These are phyloP conservation scores for Sminthurinus aureus DNA, from an alignment of 2,888 invertebrate species.

Conservation along the genomic window DNA sequence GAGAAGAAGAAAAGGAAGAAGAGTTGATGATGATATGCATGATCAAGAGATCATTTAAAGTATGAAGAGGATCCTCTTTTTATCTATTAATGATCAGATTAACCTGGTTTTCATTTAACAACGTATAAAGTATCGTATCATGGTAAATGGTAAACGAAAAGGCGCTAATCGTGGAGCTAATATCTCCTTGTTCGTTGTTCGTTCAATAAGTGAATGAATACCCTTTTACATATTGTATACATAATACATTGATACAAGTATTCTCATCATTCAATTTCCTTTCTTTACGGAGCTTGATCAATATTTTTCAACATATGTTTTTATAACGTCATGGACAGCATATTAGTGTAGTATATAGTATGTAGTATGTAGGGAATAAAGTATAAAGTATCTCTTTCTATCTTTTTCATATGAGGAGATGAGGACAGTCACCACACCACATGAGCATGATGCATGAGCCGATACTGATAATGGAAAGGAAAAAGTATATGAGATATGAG, in stretches of 20 bases:
- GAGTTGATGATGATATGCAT: constrained; percentile 13
- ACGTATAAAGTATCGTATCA: too few species aligned
- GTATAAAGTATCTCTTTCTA: too few species aligned
- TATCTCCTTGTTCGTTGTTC: constrained; percentile 29
- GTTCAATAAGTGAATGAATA: too few species aligned
- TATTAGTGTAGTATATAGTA: background rate
- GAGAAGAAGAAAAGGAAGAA: background rate
- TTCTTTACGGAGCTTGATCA: background rate
- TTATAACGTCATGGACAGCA: too few species aligned
- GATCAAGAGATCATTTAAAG: constrained; percentile 21
- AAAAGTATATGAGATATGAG: too few species aligned
- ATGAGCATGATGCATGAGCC: too few species aligned
- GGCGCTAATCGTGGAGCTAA: constrained; percentile 11
- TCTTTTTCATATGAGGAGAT: too few species aligned
- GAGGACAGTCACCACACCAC: too few species aligned
- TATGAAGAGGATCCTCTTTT: constrained; percentile 27
- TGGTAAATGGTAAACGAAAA: background rate
- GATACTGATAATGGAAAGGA: too few species aligned
- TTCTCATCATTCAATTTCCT: constrained; percentile 19
- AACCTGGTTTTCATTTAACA: constrained; percentile 35
- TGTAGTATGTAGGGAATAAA: background rate
- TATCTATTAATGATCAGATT: constrained; percentile 41
- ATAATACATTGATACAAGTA: background rate
- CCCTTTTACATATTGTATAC: too few species aligned
- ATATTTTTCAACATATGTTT: too few species aligned